Base-by-base conservation (phyloP, 92 coral and sea anemone genomes). In the Actinostola sp. region DNA sequence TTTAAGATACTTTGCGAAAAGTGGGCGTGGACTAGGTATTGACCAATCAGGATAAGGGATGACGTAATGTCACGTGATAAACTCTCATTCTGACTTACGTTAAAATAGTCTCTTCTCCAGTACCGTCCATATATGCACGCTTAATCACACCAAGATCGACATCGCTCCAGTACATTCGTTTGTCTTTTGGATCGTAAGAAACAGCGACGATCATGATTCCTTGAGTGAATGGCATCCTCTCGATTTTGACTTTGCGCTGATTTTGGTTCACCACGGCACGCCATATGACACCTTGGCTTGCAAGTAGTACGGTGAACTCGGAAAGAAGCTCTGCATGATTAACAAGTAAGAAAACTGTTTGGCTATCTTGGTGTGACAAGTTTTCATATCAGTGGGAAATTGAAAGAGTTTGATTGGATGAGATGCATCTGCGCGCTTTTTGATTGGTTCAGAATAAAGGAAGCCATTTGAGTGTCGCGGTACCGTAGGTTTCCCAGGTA, bases 161-260 rank as follows among this genome's bases (percentile, higher is more conserved):
- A 49, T 93, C 98, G 32, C 87, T 86, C 97, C 97, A 93, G 63
- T 93, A 93, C n/a, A 93, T 36, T 8, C 82, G 83, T 62, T 90
- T 88, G 42, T 90, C 97, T 29, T 74, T 68, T 29, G 92, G 82
- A 71, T 93, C 86, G 50, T 90, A 90, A 55, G 78, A 88, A 61
- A 93, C 52, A 35, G 93, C 91, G 31, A 93, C 86, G 29, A 93
- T 64, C 34, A 50, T 67, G 15, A 71, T 2, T 16, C 97, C 89
- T 56, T 82, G 86, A 23, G 77, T 68, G n/a, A 90, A 71, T 72
- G 92, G 97, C 61, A 93, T 61, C 52, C 82, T 80, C 49, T 59
- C 70, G 59, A 88, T 72, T 6, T 78, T 66, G 32, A 78, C 84
- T 53, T 41, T 73, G n/a, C 75, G 81, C 53, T 69, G 80, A 16